Evolutionary conservation across 1,140 invertebrate genomes (phyloP).

Genomic region (Calliopsis andreniformis): DNA sequence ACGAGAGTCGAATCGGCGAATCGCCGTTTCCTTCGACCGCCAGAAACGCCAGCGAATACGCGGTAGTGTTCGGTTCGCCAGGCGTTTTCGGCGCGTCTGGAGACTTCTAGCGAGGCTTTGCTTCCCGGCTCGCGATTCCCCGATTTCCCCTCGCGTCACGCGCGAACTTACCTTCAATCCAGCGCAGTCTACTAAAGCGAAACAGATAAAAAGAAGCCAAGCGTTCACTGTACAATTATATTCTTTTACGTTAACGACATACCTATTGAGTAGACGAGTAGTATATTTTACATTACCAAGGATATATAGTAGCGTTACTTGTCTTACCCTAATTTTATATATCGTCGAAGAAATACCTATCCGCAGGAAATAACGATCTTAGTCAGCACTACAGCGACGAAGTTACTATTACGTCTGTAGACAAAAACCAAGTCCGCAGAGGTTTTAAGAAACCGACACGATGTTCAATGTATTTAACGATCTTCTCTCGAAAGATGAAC

Average conservation of each 20-base stretch:
- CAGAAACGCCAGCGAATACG: background rate
- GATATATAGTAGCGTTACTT: conserved; percentile 70
- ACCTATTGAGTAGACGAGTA: conserved; percentile 68
- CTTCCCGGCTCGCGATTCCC: background rate
- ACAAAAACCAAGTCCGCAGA: conserved; percentile 61
- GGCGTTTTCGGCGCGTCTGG: too few relatives aligned
- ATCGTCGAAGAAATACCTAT: conserved; percentile 73
- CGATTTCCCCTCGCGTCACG: conserved; percentile 29
- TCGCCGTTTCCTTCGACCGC: background rate
- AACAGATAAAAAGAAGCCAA: conserved; percentile 54
- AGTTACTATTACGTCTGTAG: conserved; percentile 72
- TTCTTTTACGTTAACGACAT: conserved; percentile 71
- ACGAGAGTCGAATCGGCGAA: conserved; percentile 31
- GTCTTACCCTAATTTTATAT: conserved; percentile 75
- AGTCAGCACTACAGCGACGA: conserved; percentile 71
- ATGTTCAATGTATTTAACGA: conserved; percentile 75
- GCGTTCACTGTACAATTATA: conserved; percentile 72
- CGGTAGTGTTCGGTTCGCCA: too few relatives aligned
- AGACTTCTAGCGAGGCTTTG: too few relatives aligned
- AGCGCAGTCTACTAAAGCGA: conserved; percentile 36
- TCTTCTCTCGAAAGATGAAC: conserved; percentile 70
- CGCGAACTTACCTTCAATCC: conserved; percentile 46
- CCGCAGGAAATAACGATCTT: conserved; percentile 70
- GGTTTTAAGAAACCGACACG: conserved; percentile 71
- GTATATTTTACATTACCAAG: conserved; percentile 75